Evolutionary conservation across 92 coral and sea anemone genomes (phyloP).

Genomic region (Phenganax subtilis): DNA sequence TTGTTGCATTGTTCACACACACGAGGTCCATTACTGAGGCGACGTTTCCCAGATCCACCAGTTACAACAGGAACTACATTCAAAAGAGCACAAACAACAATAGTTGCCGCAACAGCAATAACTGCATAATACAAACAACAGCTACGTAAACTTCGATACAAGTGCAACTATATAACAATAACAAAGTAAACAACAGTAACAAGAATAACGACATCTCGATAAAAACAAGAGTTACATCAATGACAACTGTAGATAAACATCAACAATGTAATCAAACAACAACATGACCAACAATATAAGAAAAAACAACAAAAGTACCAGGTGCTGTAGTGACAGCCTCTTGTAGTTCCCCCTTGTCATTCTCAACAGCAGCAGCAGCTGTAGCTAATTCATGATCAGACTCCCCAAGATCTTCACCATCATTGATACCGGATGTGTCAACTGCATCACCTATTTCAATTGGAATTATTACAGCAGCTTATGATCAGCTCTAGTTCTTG

Average conservation of each 20-base stretch:
- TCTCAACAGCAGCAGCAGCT: constrained; percentile 56
- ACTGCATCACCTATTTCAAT: constrained; percentile 7
- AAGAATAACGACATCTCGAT: no score
- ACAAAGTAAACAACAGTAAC: no score
- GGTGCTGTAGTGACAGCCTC: constrained; percentile 33
- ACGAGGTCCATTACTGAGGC: constrained; percentile 95
- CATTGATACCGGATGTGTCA: constrained; percentile 47
- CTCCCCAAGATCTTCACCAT: constrained; percentile 52
- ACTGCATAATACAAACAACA: background rate
- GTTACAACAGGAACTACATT: constrained; percentile 29
- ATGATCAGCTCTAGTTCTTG: no score
- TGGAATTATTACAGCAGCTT: background rate
- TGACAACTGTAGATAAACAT: no score
- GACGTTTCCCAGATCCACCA: constrained; percentile 66
- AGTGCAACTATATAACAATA: no score
- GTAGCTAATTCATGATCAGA: constrained; percentile 83
- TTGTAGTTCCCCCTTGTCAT: constrained; percentile 17
- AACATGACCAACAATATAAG: no score
- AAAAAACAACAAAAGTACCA: background rate
- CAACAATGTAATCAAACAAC: no score
- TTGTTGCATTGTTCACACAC: constrained; percentile 93
- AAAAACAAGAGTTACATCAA: no score
- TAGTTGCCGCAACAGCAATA: background rate
- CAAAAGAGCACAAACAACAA: background rate
- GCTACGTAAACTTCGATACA: no score